phyloP scores from a whole-genome alignment of 2,888 invertebrate genomes.

The Phyllotreta cruciferae region DNA sequence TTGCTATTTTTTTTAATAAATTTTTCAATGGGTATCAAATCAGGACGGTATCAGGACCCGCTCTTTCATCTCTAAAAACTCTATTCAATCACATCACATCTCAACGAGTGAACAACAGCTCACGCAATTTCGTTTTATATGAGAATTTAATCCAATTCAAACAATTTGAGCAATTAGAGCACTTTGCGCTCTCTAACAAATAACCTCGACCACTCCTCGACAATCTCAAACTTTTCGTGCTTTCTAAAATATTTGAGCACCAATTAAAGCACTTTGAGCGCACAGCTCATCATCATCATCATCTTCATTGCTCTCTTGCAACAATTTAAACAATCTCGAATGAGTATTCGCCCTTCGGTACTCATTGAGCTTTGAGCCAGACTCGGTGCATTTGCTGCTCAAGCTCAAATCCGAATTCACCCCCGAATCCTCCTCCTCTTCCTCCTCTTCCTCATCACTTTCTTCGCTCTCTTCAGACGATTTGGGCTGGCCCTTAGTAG shows the following conservation, averaged over 20 bases:
- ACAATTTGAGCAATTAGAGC: too few relatives aligned
- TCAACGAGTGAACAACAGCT: too few relatives aligned
- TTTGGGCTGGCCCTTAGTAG: slow-evolving; percentile 55
- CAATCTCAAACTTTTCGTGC: too few relatives aligned
- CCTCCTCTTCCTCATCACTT: slow-evolving; percentile 64
- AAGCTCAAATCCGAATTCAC: slow-evolving; percentile 72
- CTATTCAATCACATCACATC: too few relatives aligned
- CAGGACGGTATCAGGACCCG: too few relatives aligned
- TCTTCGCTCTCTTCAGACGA: slow-evolving; percentile 57
- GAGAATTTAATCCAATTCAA: not conserved
- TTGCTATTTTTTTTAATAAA: slow-evolving; percentile 29
- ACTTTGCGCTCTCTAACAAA: too few relatives aligned
- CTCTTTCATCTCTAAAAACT: too few relatives aligned
- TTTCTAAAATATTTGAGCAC: not conserved
- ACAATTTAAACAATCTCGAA: slow-evolving; percentile 71
- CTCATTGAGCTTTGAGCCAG: slow-evolving; percentile 63
- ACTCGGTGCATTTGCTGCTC: slow-evolving; percentile 50
- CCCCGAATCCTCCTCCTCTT: slow-evolving; percentile 72
- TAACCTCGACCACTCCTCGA: too few relatives aligned
- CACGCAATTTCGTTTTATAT: not conserved
- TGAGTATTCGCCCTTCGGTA: slow-evolving; percentile 77
- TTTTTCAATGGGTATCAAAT: too few relatives aligned
- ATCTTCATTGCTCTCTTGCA: slow-evolving; percentile 66
- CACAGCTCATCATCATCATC: slow-evolving; percentile 48
- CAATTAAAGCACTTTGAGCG: not conserved